Conservation (phyloP, 2,797 vertebrate genomes). For the Dryobates pubescens region DNA sequence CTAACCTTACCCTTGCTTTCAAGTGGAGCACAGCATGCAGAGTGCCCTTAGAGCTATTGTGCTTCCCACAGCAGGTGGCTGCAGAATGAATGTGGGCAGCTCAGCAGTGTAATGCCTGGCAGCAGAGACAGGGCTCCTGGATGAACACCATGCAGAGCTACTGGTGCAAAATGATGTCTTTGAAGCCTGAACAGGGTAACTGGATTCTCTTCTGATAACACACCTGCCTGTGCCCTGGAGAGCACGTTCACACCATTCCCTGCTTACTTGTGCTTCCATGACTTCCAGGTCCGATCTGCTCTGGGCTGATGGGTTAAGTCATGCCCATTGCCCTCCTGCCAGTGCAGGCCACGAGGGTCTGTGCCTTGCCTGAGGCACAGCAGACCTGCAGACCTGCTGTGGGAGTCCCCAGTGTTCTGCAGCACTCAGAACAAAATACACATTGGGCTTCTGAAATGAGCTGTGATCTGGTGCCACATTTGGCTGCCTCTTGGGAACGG, state of each 20-base stretch:
- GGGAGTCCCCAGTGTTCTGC: not conserved
- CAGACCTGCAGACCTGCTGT: fast-evolving
- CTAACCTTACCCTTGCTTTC: not conserved
- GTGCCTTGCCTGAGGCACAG: not conserved
- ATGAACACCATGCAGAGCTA: not conserved
- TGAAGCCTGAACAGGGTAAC: not conserved
- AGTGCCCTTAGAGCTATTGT: not conserved
- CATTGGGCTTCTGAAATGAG: not conserved
- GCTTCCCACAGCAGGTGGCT: not conserved
- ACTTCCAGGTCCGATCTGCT: not conserved
- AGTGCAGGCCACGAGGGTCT: fast-evolving
- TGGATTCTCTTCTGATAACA: not conserved
- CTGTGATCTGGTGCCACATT: not conserved
- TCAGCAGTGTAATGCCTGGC: not conserved
- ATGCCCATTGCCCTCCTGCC: not conserved
- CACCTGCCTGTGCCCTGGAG: not conserved
- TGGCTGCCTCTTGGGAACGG: not conserved
- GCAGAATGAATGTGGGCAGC: not conserved
- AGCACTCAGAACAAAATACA: not conserved
- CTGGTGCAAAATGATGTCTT: not conserved
- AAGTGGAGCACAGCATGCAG: not conserved
- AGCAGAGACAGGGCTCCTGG: not conserved
- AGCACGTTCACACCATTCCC: fast-evolving
- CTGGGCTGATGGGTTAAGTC: not conserved
- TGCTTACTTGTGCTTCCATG: not conserved